phyloP scores from a whole-genome alignment of 2,888 invertebrate genomes.

The Leptinotarsa juncta region DNA sequence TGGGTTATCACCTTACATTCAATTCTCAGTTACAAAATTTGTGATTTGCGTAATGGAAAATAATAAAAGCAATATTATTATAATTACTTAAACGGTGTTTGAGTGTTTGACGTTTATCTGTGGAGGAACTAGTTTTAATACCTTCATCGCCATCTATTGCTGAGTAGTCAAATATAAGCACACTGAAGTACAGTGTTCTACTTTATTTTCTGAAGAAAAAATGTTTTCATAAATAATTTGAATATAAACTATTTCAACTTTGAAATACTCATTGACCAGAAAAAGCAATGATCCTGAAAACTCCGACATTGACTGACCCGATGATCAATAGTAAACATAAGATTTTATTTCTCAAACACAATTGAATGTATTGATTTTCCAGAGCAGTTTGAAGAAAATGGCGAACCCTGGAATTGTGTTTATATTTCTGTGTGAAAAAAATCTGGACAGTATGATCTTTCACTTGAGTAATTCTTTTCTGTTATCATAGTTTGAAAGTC shows the following conservation, averaged over 20 bases:
- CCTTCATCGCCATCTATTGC: background rate
- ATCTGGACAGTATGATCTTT: background rate
- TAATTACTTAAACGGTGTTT: too few species aligned
- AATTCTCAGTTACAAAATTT: too few species aligned
- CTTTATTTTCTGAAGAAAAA: background rate
- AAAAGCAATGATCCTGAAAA: background rate
- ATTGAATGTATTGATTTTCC: slow-evolving; percentile 6
- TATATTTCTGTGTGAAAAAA: background rate
- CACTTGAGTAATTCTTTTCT: background rate
- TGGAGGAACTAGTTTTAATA: background rate
- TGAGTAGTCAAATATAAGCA: background rate
- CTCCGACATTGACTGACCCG: too few species aligned
- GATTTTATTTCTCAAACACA: background rate
- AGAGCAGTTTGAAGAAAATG: background rate
- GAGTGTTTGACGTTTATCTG: background rate
- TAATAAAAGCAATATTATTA: too few species aligned
- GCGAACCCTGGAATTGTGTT: background rate
- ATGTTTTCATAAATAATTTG: background rate
- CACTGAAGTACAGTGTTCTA: background rate
- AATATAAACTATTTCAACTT: background rate
- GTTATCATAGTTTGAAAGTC: background rate
- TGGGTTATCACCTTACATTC: too few species aligned
- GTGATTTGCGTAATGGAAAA: too few species aligned
- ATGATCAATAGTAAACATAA: background rate
- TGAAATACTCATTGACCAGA: background rate